Evolutionary conservation across 1,140 invertebrate genomes (phyloP), one percentile per base, ranked within the genome.

Genomic region (Zaprionus tsacasi): DNA sequence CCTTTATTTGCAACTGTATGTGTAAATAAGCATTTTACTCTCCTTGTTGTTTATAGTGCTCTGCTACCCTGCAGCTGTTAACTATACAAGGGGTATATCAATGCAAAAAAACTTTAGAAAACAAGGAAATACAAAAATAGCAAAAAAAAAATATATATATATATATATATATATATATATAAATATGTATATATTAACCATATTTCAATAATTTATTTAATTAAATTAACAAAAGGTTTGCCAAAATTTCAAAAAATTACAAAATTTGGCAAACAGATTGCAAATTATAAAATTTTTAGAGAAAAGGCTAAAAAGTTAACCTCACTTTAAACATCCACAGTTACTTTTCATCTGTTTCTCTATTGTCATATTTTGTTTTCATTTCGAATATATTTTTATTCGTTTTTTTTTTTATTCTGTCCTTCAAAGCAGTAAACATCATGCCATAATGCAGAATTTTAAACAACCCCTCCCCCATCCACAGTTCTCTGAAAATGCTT

Each of bases 11-110:
- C 78, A 83, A 83, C 68, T 80, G 83, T 87, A 81, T 87, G 83
- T 85, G 83, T 87, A 87, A 87, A 87, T 87, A 87, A 88, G 85
- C 80, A 88, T 89, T 87, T 83, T 77, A 79, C 36, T 48, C 70
- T 88, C 70, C 73, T 88, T 77, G 79, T 82, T 82, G 74, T 77
- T 71, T 36, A 17, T 68, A 33, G 21, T 52, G 45, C 30, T 66
- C 38, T 45, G 68, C 11, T 72, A 60, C 33, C n/a, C 33, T 54
- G 21, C 15, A 54, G 0, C 66, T 45, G n/a, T 45, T 0, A 1
- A 15, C n/a, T 15, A 7, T 45, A 10, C 7, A 1, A 35, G 66
- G 82, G 79, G 40, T 45, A 15, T 45, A 45, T 3, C n/a, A 3
- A 3, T 45, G 40, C 33, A 7, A 35, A n/a, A n/a, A n/a, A n/a